These are phyloP conservation scores for Indicator maculatus DNA, from an alignment of 2,113 vertebrate genomes.

Conservation along the genomic window DNA sequence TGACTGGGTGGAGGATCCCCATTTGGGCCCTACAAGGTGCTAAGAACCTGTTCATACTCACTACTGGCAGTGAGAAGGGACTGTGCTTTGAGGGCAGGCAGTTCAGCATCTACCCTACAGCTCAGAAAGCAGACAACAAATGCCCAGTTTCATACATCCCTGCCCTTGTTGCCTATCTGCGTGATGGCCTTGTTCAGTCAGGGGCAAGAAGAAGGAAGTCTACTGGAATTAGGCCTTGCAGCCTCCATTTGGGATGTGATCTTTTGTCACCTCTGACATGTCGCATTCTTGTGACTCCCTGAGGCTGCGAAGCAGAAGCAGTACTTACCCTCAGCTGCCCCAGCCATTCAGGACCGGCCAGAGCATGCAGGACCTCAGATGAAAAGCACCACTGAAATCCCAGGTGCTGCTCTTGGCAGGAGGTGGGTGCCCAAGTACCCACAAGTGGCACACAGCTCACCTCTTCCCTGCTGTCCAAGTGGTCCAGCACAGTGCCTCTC, in stretches of 20 bases:
- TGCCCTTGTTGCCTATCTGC: rapidly evolving
- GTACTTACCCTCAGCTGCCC: neutral
- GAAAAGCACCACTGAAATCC: neutral
- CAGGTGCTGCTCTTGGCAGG: neutral
- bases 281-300: rapidly evolving
- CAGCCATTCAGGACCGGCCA: neutral
- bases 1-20: rapidly evolving
- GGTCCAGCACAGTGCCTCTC: neutral
- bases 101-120: rapidly evolving
- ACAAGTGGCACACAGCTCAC: neutral
- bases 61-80: neutral
- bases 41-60: neutral
- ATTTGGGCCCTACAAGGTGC: rapidly evolving
- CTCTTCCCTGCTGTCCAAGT: neutral
- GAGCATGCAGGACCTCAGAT: neutral
- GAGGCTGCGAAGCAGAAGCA: neutral
- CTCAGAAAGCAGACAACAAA: neutral
- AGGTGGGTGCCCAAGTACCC: neutral
- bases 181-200: rapidly evolving
- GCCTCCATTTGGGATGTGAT: neutral
- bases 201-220: neutral
- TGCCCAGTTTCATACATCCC: rapidly evolving
- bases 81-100: neutral
- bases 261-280: neutral
- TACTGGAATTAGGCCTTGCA: neutral